Conservation (phyloP, 1,140 invertebrate genomes). For the Papilio helenus region DNA sequence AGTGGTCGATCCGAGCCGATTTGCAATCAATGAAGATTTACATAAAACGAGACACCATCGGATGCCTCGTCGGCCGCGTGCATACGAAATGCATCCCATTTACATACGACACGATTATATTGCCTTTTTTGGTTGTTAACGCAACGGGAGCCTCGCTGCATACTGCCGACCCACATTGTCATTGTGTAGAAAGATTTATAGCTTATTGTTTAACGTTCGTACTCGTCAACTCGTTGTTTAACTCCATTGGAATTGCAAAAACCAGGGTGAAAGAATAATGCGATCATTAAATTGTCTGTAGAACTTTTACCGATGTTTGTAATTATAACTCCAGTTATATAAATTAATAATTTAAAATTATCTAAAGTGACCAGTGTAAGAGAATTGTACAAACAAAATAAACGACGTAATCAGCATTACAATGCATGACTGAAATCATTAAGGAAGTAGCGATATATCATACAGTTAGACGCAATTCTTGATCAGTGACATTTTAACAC, state of each 20-base stretch:
- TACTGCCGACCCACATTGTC: conserved; percentile 35
- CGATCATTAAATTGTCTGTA: background rate
- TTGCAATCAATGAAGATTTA: conserved; percentile 78
- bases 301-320: background rate
- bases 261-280: background rate
- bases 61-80: conserved; percentile 52
- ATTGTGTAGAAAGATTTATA: conserved; percentile 26
- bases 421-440: conserved; percentile 26
- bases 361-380: background rate
- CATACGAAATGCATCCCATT: conserved; percentile 62
- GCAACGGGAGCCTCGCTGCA: conserved; percentile 30
- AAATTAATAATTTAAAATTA: background rate
- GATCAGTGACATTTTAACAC: conserved; percentile 22
- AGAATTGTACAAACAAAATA: background rate
- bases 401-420: background rate
- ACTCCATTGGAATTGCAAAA: background rate
- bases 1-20: conserved; percentile 64
- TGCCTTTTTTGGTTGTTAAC: conserved; percentile 37
- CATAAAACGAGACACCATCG: conserved; percentile 63
- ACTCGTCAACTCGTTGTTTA: background rate
- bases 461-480: conserved; percentile 29
- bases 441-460: conserved; percentile 20
- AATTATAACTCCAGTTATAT: background rate
- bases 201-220: conserved; percentile 27
- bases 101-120: conserved; percentile 53